Conservation (phyloP, 2,113 vertebrate species). For the Pygathrix nemaeus region DNA sequence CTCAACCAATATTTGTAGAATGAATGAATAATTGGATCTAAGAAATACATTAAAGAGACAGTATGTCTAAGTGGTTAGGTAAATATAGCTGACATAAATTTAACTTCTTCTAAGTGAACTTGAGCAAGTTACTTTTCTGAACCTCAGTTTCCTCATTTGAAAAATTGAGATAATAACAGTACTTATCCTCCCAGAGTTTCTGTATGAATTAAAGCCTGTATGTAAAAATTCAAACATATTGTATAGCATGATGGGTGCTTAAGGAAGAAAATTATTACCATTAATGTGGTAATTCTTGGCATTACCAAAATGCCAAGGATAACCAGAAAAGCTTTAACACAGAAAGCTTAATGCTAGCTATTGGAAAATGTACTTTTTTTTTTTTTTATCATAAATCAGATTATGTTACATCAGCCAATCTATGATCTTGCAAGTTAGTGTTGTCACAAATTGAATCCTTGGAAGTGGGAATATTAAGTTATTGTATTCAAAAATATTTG, state of each 20-base stretch:
- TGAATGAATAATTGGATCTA: not conserved
- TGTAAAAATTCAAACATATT: not conserved
- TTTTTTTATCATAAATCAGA: not conserved
- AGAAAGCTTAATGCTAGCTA: not conserved
- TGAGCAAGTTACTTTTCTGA: not conserved
- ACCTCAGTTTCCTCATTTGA: not conserved
- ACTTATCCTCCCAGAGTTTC: not conserved
- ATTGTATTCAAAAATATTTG: not conserved
- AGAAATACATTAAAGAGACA: not conserved
- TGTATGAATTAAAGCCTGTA: not conserved
- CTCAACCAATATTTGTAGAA: not conserved
- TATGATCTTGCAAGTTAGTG: not conserved
- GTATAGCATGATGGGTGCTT: not conserved
- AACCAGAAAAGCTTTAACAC: not conserved
- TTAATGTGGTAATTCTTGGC: not conserved
- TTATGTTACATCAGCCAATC: not conserved
- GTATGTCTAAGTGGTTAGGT: not conserved
- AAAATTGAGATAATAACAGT: not conserved
- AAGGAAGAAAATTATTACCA: not conserved
- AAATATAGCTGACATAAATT: not conserved
- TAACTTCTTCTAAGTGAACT: not conserved
- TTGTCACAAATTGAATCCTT: not conserved
- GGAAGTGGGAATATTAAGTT: not conserved
- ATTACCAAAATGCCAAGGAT: not conserved
- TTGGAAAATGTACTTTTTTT: not conserved